A percentile compares a stretch with the other conserved stretches of the same genome.
Evolutionary conservation across 2,888 invertebrate species (phyloP).

Genomic region (Dryobota labecula): DNA sequence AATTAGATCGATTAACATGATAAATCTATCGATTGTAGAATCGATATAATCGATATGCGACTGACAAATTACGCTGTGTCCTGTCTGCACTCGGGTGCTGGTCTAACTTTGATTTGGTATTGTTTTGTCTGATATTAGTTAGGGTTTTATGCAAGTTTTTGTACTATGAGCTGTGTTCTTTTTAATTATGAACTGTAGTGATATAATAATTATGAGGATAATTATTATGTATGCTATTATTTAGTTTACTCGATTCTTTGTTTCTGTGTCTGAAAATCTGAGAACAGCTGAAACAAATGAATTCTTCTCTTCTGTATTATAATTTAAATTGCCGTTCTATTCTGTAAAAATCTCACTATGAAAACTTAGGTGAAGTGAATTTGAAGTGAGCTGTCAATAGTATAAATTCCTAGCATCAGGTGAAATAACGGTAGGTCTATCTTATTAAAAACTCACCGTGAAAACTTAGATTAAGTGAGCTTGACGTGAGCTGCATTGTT

Average conservation of each 20-base stretch:
- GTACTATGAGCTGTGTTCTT: no score
- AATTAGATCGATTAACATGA: constrained; percentile 90
- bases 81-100: constrained; percentile 74
- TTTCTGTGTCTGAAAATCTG: background rate
- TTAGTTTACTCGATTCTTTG: background rate
- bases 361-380: no score
- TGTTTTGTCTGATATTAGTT: constrained; percentile 20
- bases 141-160: background rate
- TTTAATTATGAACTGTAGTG: background rate
- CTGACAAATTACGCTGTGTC: constrained; percentile 88
- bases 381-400: no score
- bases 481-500: no score
- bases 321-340: no score
- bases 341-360: no score
- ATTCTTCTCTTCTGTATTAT: no score
- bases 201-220: background rate
- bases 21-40: constrained; percentile 85
- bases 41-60: constrained; percentile 83
- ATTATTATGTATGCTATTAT: background rate
- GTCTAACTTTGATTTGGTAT: constrained; percentile 67
- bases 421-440: no score
- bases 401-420: no score
- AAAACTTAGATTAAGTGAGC: no score
- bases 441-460: no score
- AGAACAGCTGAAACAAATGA: background rate